Evolutionary conservation across 2,888 invertebrate species (phyloP).

Genomic region (Troides helena): DNA sequence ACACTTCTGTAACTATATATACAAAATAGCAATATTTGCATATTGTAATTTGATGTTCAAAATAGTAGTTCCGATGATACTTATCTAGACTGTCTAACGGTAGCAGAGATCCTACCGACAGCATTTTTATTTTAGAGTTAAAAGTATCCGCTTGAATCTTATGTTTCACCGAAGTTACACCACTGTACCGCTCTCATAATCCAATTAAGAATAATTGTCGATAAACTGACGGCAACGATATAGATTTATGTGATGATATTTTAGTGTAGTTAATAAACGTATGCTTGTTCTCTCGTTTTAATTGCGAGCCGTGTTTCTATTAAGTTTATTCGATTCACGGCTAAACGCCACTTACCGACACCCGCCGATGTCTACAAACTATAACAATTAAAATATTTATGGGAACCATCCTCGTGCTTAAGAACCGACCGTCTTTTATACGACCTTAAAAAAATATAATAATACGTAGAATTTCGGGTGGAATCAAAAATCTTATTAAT

Average conservation of each 20-base stretch:
- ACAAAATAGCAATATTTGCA: too few relatives aligned
- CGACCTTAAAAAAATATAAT: background rate
- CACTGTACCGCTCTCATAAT: constrained; percentile 74
- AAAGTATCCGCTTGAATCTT: constrained; percentile 39
- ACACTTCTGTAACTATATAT: too few relatives aligned
- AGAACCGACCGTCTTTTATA: background rate
- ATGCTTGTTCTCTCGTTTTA: constrained; percentile 78
- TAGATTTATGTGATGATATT: constrained; percentile 80
- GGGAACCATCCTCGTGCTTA: background rate
- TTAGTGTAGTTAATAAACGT: constrained; percentile 79
- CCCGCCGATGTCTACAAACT: constrained; percentile 8
- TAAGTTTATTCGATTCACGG: constrained; percentile 68
- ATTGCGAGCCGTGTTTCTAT: constrained; percentile 70
- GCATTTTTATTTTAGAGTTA: background rate
- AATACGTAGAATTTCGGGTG: background rate
- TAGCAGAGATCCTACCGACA: background rate
- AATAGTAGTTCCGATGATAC: too few relatives aligned
- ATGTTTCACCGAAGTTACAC: constrained; percentile 38
- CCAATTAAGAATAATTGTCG: constrained; percentile 81
- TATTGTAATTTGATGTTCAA: too few relatives aligned
- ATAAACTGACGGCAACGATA: constrained; percentile 76
- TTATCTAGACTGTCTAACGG: background rate
- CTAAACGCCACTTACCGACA: constrained; percentile 44
- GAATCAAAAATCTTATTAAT: background rate
- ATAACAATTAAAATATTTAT: constrained; percentile 13